phyloP scores from a whole-genome alignment of 2,113 vertebrate species.

The Brachionichthys hirsutus region DNA sequence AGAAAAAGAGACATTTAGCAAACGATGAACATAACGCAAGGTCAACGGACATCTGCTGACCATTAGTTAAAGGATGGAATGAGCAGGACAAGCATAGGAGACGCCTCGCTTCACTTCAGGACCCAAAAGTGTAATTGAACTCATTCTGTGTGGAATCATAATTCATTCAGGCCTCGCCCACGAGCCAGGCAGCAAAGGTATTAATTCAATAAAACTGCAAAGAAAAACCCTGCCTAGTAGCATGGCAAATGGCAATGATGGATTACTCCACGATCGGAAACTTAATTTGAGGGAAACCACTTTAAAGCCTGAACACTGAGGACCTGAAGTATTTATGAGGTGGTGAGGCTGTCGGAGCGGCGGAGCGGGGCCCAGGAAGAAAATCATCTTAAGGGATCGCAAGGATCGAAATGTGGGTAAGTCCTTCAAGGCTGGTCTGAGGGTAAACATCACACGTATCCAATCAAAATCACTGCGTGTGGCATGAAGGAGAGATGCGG shows the following conservation, averaged over 20 bases:
- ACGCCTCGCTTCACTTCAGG: slow-evolving; percentile 38
- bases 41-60: slow-evolving; percentile 41
- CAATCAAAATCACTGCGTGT: slow-evolving; percentile 4
- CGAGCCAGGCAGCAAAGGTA: slow-evolving; percentile 60
- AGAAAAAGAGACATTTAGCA: slow-evolving; percentile 50
- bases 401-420: slow-evolving; percentile 22
- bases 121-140: slow-evolving; percentile 52
- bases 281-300: slow-evolving; percentile 71
- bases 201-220: slow-evolving; percentile 76
- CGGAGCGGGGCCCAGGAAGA: slow-evolving; percentile 17
- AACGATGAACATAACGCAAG: slow-evolving; percentile 30
- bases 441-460: not conserved
- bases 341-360: slow-evolving; percentile 32
- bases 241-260: slow-evolving; percentile 69
- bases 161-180: slow-evolving; percentile 66
- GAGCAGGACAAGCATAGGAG: slow-evolving; percentile 21
- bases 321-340: slow-evolving; percentile 71
- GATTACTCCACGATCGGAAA: slow-evolving; percentile 66
- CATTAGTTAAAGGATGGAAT: slow-evolving; percentile 48
- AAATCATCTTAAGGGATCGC: slow-evolving; percentile 46
- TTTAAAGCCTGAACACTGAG: slow-evolving; percentile 64
- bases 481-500: slow-evolving; percentile 34
- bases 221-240: slow-evolving; percentile 61
- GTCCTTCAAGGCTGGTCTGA: slow-evolving; percentile 21
- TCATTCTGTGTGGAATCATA: slow-evolving; percentile 59